Base-by-base conservation (phyloP, 1,140 invertebrate species). In the Zophobas morio region DNA sequence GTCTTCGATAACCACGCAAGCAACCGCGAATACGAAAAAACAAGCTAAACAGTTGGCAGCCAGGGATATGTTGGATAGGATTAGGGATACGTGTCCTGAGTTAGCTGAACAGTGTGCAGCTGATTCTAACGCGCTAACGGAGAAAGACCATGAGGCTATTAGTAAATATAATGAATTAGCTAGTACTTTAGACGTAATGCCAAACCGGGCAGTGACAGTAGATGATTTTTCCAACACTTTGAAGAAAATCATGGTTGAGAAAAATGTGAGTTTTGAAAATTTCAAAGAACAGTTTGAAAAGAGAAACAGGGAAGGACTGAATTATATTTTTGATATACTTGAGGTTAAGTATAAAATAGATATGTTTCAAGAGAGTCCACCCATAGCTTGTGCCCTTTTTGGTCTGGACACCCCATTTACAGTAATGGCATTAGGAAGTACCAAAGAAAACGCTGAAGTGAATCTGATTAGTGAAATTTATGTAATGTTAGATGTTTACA, bases 31-130 rank as follows among this genome's bases (percentile, higher is more conserved):
- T 60, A 91, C 89, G 0, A 91, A 91, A 70, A 90, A 90, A 80
- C 87, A 89, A 77, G 90, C 90, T 0, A 90, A 90, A 79, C 89
- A 91, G 49, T 81, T 88, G 6, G 87, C 89, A 20, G 88, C 90
- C 1, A 85, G 87, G 78, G 86, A 87, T 75, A 90, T 91, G 89
- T 72, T 89, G 2, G 84, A 88, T 1, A 86, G 85, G 37, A 74
- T 84, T 1, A 81, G 60, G 40, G 40, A 79, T 46, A 56, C 80
- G 57, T 42, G 79, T 56, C 81, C 82, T 32, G 46, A 81, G 8
- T 70, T 81, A 51, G 20, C 77, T 2, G 46, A 70, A 20, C 70
- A 73, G 51, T 54, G 51, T 32, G 66, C 77, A 6, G 6, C 46
- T n/a, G 66, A 66, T 6, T n/a, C 34, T 1, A 78, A 78, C 35